phyloP scores from a whole-genome alignment of 2,888 invertebrate genomes.

The Andrena camellia region DNA sequence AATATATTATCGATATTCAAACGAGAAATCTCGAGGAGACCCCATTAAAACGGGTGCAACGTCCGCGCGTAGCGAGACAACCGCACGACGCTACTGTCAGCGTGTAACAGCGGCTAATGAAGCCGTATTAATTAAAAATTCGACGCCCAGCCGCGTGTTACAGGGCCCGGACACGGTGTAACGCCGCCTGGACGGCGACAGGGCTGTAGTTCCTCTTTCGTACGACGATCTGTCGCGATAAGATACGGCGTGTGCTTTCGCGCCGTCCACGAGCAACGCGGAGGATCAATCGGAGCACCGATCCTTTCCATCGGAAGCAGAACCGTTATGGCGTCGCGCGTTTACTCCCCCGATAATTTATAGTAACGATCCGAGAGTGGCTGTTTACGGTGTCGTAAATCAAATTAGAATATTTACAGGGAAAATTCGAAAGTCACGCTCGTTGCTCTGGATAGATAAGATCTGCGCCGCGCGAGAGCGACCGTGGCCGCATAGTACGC shows the following conservation, averaged over 20 bases:
- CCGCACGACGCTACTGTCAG: constrained; percentile 61
- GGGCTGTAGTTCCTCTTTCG: constrained; percentile 28
- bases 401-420: constrained; percentile 62
- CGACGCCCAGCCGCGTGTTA: constrained; percentile 38
- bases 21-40: constrained; percentile 44
- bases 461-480: constrained; percentile 10
- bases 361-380: constrained; percentile 54
- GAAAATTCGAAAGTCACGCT: constrained; percentile 63
- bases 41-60: constrained; percentile 59
- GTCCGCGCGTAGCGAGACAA: constrained; percentile 41
- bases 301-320: constrained; percentile 29
- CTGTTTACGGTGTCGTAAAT: constrained; percentile 64
- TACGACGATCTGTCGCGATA: constrained; percentile 32
- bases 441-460: constrained; percentile 46
- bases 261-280: background rate
- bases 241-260: constrained; percentile 35
- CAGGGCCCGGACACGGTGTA: constrained; percentile 33
- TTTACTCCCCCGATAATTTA: constrained; percentile 64
- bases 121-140: constrained; percentile 78
- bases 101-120: constrained; percentile 72
- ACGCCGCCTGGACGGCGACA: constrained; percentile 27
- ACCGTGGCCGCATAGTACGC: no score
- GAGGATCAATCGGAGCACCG: constrained; percentile 35
- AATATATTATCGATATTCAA: constrained; percentile 64
- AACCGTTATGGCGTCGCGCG: constrained; percentile 55